Evolutionary conservation across 35 echinoderm and acorn worm species (phyloP).

Genomic region (Ptychodera flava): DNA sequence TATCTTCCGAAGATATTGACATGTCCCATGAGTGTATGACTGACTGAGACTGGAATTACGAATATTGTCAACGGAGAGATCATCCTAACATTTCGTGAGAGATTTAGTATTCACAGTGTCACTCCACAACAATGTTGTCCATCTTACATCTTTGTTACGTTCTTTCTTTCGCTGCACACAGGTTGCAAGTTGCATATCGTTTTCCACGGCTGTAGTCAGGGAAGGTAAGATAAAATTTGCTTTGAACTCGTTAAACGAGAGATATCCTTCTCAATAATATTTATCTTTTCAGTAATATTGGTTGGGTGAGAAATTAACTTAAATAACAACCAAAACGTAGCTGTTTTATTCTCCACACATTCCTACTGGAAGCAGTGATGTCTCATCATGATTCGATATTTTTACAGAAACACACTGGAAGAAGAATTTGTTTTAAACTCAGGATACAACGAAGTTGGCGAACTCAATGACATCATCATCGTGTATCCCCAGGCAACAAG

Average conservation of each 20-base stretch:
- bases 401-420: slow-evolving; percentile 24
- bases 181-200: slow-evolving; percentile 67
- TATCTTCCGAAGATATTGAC: too few relatives aligned
- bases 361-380: not conserved
- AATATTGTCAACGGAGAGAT: too few relatives aligned
- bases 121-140: too few relatives aligned
- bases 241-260: too few relatives aligned
- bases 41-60: too few relatives aligned
- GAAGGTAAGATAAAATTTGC: too few relatives aligned
- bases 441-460: slow-evolving; percentile 79
- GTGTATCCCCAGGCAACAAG: slow-evolving; percentile 62
- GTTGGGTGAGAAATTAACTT: not conserved
- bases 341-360: not conserved
- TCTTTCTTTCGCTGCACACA: too few relatives aligned
- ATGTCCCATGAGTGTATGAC: too few relatives aligned
- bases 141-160: too few relatives aligned
- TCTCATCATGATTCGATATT: not conserved
- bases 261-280: not conserved
- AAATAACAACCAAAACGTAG: not conserved
- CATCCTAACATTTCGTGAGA: too few relatives aligned
- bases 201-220: slow-evolving; percentile 68
- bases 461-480: slow-evolving; percentile 71
- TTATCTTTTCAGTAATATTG: not conserved
- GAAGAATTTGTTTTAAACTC: slow-evolving; percentile 12
- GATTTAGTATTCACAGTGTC: too few relatives aligned